These are phyloP conservation scores for Achlya flavicornis DNA, from an alignment of 2,888 invertebrate species.

Conservation along the genomic window DNA sequence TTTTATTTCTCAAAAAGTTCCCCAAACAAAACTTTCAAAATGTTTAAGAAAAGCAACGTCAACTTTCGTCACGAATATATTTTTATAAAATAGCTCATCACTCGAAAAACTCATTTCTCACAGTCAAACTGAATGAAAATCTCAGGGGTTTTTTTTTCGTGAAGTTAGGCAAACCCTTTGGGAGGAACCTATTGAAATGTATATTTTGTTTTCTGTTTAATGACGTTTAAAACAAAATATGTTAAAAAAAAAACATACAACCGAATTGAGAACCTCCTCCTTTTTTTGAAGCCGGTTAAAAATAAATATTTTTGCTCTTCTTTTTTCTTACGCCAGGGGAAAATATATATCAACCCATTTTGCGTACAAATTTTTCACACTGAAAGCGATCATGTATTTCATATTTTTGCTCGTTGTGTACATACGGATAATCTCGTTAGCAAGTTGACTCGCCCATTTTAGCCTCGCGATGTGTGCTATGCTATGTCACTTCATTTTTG, in stretches of 20 bases:
- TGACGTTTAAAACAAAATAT: too few species aligned
- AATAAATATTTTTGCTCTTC: too few species aligned
- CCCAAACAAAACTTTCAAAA: background rate
- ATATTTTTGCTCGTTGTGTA: conserved; percentile 20
- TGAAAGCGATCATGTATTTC: conserved; percentile 1
- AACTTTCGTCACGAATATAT: background rate
- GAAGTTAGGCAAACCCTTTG: conserved; percentile 21
- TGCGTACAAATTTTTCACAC: background rate
- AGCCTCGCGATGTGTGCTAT: conserved; percentile 19
- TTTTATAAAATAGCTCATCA: conserved; percentile 27
- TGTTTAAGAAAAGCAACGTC: background rate
- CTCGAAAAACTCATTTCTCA: conserved; percentile 25
- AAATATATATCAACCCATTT: background rate
- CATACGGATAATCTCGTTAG: conserved; percentile 43
- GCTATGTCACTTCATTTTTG: conserved; percentile 29
- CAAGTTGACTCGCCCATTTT: conserved; percentile 38
- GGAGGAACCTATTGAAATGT: too few species aligned
- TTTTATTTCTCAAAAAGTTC: background rate
- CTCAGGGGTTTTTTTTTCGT: conserved; percentile 33
- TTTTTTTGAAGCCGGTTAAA: too few species aligned
- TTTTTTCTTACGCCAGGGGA: background rate
- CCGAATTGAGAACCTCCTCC: too few species aligned
- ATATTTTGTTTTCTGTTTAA: too few species aligned
- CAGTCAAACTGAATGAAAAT: conserved; percentile 27
- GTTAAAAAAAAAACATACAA: too few species aligned